A percentile compares a stretch with the other conserved stretches of the same genome.
Evolutionary conservation across 1,140 invertebrate species (phyloP).

Genomic region (Leptopilina boulardi): DNA sequence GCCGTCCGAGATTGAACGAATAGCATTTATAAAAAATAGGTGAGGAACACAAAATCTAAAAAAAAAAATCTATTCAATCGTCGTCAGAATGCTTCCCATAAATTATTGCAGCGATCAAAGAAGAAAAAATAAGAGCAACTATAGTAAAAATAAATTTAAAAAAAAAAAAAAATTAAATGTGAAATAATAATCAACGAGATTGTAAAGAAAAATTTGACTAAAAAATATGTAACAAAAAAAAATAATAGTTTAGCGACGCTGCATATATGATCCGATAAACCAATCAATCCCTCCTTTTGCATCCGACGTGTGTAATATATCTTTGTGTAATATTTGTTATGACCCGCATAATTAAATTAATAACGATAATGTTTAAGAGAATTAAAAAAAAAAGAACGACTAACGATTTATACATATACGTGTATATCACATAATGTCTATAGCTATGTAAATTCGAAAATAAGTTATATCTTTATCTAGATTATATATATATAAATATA

Average conservation of each 20-base stretch:
- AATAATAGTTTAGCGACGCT: conserved; percentile 41
- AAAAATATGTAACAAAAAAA: no score
- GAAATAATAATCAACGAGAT: background rate
- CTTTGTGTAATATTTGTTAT: conserved; percentile 30
- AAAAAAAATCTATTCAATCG: conserved; percentile 5
- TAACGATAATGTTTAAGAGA: background rate
- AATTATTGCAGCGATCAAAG: conserved; percentile 23
- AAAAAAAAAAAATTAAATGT: background rate
- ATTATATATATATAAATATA: no score
- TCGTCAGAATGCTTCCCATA: conserved; percentile 20
- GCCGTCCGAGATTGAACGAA: conserved; percentile 42
- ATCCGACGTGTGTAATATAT: conserved; percentile 40
- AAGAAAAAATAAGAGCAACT: background rate
- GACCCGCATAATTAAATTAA: conserved; percentile 10
- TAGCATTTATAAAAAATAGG: conserved; percentile 38
- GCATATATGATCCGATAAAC: conserved; percentile 49
- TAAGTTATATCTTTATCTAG: conserved; percentile 29
- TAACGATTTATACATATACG: conserved; percentile 50
- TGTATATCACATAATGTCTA: conserved; percentile 51
- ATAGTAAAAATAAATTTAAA: no score
- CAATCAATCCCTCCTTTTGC: conserved; percentile 56
- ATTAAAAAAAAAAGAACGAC: conserved; percentile 34
- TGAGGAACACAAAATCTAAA: conserved; percentile 9
- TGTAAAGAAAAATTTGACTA: conserved; percentile 38
- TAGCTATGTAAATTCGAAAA: conserved; percentile 26